phyloP scores from a whole-genome alignment of 2,113 vertebrate species.

The Tragelaphus scriptus region DNA sequence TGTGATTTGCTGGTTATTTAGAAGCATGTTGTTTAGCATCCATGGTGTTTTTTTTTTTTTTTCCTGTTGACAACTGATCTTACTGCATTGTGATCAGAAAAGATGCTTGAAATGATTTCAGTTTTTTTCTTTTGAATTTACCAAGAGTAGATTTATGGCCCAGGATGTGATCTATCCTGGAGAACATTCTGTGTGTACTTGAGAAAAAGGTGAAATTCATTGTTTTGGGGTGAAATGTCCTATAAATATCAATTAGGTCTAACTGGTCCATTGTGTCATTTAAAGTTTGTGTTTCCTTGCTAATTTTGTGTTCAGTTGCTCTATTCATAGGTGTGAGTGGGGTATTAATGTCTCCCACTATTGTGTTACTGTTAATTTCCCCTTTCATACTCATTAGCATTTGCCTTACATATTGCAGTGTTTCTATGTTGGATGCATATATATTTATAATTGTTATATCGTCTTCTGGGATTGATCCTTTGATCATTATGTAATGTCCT shows the following conservation, averaged over 20 bases:
- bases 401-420: background rate
- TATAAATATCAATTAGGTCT: background rate
- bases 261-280: background rate
- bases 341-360: background rate
- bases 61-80: background rate
- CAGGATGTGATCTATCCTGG: background rate
- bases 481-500: background rate
- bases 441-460: background rate
- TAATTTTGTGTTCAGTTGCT: background rate
- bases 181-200: background rate
- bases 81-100: background rate
- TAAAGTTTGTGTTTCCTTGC: background rate
- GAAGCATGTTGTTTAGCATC: background rate
- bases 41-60: background rate
- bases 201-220: background rate
- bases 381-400: background rate
- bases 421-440: background rate
- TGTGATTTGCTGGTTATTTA: background rate
- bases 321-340: background rate
- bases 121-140: background rate
- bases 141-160: background rate
- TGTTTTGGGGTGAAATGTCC: background rate
- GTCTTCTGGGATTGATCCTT: background rate
- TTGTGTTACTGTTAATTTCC: background rate
- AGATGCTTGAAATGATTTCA: background rate